Evolutionary conservation across 2,888 invertebrate genomes (phyloP).

Genomic region (Ectemnius cavifrons): DNA sequence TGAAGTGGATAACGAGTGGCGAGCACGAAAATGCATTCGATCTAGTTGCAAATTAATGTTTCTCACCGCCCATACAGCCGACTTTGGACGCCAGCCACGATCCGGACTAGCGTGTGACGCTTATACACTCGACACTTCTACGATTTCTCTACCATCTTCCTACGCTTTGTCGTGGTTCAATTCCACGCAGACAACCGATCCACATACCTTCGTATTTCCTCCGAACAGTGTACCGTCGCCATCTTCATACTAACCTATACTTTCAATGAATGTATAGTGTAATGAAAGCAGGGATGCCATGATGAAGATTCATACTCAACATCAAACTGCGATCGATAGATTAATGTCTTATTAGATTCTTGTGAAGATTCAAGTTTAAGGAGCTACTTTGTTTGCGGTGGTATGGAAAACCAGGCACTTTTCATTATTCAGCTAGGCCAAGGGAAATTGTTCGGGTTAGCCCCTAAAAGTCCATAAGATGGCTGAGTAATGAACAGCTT

Average conservation of each 20-base stretch:
- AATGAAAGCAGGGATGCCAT: too few species aligned
- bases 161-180: constrained; percentile 19
- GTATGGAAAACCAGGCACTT: neutral
- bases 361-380: too few species aligned
- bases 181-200: neutral
- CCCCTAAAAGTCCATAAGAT: neutral
- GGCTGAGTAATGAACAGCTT: constrained; percentile 6
- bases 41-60: constrained; percentile 52
- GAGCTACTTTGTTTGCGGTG: too few species aligned
- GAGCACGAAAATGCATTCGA: constrained; percentile 46
- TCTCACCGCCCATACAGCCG: constrained; percentile 35
- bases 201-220: constrained; percentile 20
- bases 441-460: neutral
- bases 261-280: too few species aligned
- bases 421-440: neutral
- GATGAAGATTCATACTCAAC: too few species aligned
- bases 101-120: constrained; percentile 20
- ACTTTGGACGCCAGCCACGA: constrained; percentile 54
- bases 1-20: constrained; percentile 27
- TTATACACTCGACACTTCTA: constrained; percentile 16
- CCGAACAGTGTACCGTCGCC: constrained; percentile 3
- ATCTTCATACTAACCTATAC: neutral
- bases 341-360: too few species aligned
- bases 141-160: constrained; percentile 32
- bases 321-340: too few species aligned